phyloP scores from a whole-genome alignment of 2,113 vertebrate species.

The Todiramphus chloris region DNA sequence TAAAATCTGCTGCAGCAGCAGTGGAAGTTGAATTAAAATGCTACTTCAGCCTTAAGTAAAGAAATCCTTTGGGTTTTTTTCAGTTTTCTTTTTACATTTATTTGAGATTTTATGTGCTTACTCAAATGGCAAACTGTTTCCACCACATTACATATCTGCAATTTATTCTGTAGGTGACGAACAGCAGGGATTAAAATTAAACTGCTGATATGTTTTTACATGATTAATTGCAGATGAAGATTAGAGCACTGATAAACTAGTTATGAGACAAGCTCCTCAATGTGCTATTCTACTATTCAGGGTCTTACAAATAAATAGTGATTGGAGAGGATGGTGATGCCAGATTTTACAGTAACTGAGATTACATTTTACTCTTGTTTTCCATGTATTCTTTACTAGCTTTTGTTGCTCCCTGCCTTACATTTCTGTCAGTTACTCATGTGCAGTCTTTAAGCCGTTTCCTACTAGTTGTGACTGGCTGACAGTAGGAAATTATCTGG shows the following conservation, averaged over 20 bases:
- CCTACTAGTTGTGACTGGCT: neutral
- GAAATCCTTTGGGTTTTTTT: neutral
- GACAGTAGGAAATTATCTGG: neutral
- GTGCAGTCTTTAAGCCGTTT: neutral
- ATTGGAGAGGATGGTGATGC: neutral
- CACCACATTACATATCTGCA: neutral
- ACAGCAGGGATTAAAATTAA: neutral
- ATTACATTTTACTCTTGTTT: neutral
- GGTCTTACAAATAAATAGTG: neutral
- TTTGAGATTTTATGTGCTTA: neutral
- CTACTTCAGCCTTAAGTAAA: neutral
- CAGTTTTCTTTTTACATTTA: neutral
- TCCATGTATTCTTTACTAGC: neutral
- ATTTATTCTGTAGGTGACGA: neutral
- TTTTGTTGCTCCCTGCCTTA: neutral
- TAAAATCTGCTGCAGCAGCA: neutral
- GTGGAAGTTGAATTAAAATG: neutral
- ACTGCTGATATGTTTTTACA: neutral
- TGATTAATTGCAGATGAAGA: neutral
- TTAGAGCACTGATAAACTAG: neutral
- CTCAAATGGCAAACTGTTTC: neutral
- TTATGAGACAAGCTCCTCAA: neutral
- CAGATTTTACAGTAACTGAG: neutral
- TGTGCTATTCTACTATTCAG: neutral
- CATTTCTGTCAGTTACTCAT: neutral